Evolutionary conservation across 1,140 invertebrate genomes (phyloP).

Genomic region (Kradibia gibbosae): DNA sequence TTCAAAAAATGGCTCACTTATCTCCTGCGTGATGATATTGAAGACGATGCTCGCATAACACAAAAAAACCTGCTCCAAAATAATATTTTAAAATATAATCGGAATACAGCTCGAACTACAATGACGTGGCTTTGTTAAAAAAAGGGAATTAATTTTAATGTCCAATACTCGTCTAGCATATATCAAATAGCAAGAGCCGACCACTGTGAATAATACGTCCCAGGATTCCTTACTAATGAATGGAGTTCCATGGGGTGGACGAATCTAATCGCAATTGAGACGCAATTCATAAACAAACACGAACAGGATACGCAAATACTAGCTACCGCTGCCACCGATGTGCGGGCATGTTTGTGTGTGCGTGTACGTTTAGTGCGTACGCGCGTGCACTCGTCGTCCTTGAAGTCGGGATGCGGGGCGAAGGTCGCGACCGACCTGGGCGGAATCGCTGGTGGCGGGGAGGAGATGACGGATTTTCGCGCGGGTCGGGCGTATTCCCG

Average conservation of each 20-base stretch:
- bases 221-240: too few relatives aligned
- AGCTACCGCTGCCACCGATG: too few relatives aligned
- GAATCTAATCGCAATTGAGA: not conserved
- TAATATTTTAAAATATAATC: not conserved
- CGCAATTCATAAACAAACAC: not conserved
- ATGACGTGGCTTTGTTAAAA: too few relatives aligned
- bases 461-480: not conserved
- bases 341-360: not conserved
- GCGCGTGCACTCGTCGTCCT: not conserved
- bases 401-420: not conserved
- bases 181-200: too few relatives aligned
- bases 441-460: too few relatives aligned
- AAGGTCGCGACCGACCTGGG: too few relatives aligned
- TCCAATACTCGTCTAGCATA: too few relatives aligned
- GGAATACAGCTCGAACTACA: too few relatives aligned
- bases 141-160: too few relatives aligned
- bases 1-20: not conserved
- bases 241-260: not conserved
- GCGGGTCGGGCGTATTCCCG: not conserved
- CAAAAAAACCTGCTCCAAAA: not conserved
- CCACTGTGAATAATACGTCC: too few relatives aligned
- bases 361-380: not conserved
- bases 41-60: not conserved
- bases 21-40: not conserved
- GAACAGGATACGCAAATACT: not conserved